Evolutionary conservation across 1,140 invertebrate species (phyloP).

Genomic region (Drosophila azteca): DNA sequence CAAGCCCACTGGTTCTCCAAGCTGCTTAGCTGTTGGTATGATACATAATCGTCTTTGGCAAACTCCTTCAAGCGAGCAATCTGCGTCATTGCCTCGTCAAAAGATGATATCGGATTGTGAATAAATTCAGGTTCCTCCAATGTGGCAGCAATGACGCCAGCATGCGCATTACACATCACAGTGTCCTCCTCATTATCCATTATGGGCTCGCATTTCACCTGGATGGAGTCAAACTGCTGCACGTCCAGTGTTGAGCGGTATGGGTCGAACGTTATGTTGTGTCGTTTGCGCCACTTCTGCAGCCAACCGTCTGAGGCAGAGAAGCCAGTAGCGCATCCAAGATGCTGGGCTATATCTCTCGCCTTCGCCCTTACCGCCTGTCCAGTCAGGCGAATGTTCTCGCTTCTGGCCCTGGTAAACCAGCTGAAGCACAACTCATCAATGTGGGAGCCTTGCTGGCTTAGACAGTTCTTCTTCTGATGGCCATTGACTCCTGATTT

Average conservation of each 20-base stretch:
- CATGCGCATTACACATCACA: too few species aligned
- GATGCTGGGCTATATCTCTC: constrained; percentile 12
- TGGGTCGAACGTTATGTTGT: constrained; percentile 19
- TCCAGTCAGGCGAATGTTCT: constrained; percentile 4
- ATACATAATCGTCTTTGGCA: constrained; percentile 29
- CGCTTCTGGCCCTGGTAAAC: constrained; percentile 12
- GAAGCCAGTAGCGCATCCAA: constrained; percentile 9
- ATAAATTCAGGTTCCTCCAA: too few species aligned
- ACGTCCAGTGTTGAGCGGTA: constrained; percentile 6
- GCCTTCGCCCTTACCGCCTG: constrained; percentile 30
- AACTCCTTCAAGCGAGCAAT: constrained; percentile 30
- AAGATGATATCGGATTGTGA: not conserved
- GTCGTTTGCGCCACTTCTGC: constrained; percentile 35
- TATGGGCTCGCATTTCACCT: constrained; percentile 28
- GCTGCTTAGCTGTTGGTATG: constrained; percentile 31
- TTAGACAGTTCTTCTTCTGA: constrained; percentile 19
- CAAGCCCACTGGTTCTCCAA: constrained; percentile 38
- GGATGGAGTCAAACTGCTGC: constrained; percentile 14
- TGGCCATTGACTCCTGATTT: constrained; percentile 11
- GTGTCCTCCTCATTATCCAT: too few species aligned
- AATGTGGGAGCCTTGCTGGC: constrained; percentile 24
- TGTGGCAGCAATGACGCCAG: too few species aligned
- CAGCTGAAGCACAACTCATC: constrained; percentile 32
- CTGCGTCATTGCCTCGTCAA: constrained; percentile 37
- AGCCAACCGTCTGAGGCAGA: constrained; percentile 29